These are phyloP conservation scores for Drosophila subpulchrella DNA, from an alignment of 1,140 invertebrate genomes.

Conservation along the genomic window DNA sequence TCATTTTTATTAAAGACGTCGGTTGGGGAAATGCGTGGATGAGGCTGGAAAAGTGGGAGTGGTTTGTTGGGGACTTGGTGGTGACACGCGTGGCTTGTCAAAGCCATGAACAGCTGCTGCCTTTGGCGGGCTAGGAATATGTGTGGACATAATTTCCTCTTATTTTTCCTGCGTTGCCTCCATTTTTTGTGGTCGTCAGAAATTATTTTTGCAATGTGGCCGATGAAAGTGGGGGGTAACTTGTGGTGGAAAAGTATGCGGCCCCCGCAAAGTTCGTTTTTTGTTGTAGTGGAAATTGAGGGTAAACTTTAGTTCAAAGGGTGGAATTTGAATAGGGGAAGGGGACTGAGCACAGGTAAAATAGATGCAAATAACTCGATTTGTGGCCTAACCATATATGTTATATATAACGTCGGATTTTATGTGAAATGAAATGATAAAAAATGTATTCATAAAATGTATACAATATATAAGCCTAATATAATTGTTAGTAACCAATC, in stretches of 20 bases:
- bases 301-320: conserved; percentile 36
- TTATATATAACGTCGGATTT: too few species aligned
- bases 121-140: conserved; percentile 39
- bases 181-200: conserved; percentile 28
- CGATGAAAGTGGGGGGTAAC: conserved; percentile 28
- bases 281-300: conserved; percentile 15
- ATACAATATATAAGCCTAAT: too few species aligned
- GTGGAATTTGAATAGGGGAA: conserved; percentile 14
- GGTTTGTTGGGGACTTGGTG: conserved; percentile 30
- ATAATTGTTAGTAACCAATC: too few species aligned
- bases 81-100: conserved; percentile 72
- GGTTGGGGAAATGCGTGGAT: conserved; percentile 37
- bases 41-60: conserved; percentile 6
- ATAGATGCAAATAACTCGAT: neutral
- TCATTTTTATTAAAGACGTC: conserved; percentile 61
- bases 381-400: too few species aligned
- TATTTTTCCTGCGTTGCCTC: conserved; percentile 14
- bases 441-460: too few species aligned
- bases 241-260: conserved; percentile 22
- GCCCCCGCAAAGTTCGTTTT: conserved; percentile 3
- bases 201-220: conserved; percentile 45
- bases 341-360: neutral
- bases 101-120: conserved; percentile 53
- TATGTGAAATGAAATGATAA: too few species aligned
- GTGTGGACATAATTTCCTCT: conserved; percentile 47